A percentile compares a stretch with the other conserved stretches of the same genome.
Evolutionary conservation across 2,113 vertebrate species (phyloP).

Genomic region (Mirounga angustirostris): DNA sequence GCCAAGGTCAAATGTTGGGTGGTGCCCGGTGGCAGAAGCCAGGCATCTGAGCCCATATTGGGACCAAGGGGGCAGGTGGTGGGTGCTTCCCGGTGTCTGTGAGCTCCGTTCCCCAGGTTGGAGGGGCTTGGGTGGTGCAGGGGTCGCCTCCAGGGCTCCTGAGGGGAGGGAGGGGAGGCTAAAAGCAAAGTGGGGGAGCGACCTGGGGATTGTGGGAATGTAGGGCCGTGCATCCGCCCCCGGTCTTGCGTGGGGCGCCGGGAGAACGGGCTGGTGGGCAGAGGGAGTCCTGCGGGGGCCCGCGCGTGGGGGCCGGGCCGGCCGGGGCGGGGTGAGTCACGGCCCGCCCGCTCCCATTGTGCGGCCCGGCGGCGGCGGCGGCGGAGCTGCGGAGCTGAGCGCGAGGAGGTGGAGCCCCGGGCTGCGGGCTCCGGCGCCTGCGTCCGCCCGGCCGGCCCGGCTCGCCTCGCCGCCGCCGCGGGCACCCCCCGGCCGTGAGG

Average conservation of each 20-base stretch:
- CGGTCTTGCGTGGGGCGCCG: slow-evolving; percentile 8
- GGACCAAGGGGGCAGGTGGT: background rate
- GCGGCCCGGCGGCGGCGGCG: slow-evolving; percentile 50
- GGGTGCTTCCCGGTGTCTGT: background rate
- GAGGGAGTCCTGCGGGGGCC: slow-evolving; percentile 46
- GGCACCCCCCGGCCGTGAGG: background rate
- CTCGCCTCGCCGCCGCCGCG: background rate
- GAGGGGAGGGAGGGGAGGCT: background rate
- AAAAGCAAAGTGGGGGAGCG: slow-evolving; percentile 53
- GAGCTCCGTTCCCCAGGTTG: background rate
- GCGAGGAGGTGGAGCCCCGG: slow-evolving; percentile 79
- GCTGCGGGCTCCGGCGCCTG: slow-evolving; percentile 73
- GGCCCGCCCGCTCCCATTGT: slow-evolving; percentile 77
- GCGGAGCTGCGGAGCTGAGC: slow-evolving; percentile 36
- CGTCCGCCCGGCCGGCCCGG: slow-evolving; percentile 38
- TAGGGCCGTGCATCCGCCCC: slow-evolving; percentile 7
- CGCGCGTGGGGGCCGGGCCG: slow-evolving; percentile 8
- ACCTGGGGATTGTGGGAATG: slow-evolving; percentile 63
- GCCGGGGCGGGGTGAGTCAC: slow-evolving; percentile 77
- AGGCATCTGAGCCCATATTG: background rate
- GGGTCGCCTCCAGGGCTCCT: background rate
- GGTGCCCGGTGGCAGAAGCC: background rate
- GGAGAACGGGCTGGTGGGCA: slow-evolving; percentile 35
- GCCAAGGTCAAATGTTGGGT: slow-evolving; percentile 71
- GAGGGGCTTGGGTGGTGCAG: background rate